These are phyloP conservation scores for Adelognathus sp. DNA, from an alignment of 2,888 invertebrate species.

Conservation along the genomic window DNA sequence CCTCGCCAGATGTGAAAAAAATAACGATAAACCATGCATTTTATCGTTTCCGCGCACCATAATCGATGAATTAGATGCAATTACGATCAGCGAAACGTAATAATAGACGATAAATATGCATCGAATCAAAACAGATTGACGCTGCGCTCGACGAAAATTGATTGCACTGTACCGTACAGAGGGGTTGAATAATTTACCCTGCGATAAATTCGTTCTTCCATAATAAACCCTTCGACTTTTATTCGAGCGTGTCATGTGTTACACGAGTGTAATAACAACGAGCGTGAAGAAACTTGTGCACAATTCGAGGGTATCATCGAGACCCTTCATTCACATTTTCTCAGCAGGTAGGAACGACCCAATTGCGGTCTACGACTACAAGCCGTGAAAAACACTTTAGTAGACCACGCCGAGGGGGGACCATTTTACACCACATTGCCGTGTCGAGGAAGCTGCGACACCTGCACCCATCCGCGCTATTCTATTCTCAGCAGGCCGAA, in stretches of 20 bases:
- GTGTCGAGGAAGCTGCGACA: neutral
- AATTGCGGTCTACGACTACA: slow-evolving; percentile 23
- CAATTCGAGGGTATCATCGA: slow-evolving; percentile 10
- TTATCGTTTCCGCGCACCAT: neutral
- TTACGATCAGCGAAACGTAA: no score
- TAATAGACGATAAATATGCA: no score
- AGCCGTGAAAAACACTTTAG: slow-evolving; percentile 8
- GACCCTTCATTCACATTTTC: slow-evolving; percentile 13
- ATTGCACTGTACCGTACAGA: no score
- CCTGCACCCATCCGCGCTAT: neutral
- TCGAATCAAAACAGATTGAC: no score
- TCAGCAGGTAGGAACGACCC: slow-evolving; percentile 43
- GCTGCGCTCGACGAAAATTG: no score
- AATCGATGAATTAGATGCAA: neutral
- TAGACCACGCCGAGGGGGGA: neutral
- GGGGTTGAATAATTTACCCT: neutral
- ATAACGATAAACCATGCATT: no score
- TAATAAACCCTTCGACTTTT: neutral
- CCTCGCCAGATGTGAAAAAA: neutral
- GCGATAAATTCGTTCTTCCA: neutral
- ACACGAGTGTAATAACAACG: neutral
- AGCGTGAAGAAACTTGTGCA: neutral
- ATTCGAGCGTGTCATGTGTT: neutral
- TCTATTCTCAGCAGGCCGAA: neutral
- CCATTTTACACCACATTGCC: neutral